phyloP scores from a whole-genome alignment of 2,888 invertebrate genomes.

The Eurytoma adleriae region DNA sequence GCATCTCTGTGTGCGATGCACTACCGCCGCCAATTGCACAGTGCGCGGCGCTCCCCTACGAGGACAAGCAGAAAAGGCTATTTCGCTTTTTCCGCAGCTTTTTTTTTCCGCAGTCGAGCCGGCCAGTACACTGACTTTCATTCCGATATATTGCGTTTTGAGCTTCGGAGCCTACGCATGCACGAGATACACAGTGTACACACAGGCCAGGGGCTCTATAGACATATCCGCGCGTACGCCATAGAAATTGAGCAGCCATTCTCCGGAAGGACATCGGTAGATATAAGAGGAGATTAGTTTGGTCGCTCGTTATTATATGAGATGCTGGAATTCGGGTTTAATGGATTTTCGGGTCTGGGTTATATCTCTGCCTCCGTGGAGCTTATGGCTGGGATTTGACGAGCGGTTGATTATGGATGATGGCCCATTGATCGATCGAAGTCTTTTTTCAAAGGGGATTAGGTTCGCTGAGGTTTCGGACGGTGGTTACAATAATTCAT shows the following conservation, averaged over 20 bases:
- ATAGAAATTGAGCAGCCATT: background rate
- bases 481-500: too few relatives aligned
- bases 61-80: background rate
- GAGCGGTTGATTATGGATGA: slow-evolving; percentile 49
- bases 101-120: slow-evolving; percentile 3
- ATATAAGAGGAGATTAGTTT: slow-evolving; percentile 32
- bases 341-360: slow-evolving; percentile 29
- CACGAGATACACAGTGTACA: too few relatives aligned
- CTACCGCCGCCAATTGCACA: slow-evolving; percentile 10
- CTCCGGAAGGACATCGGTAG: slow-evolving; percentile 14
- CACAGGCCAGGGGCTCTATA: background rate
- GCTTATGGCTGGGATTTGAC: slow-evolving; percentile 23
- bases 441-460: slow-evolving; percentile 4
- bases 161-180: background rate
- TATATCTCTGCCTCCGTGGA: background rate
- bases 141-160: slow-evolving; percentile 35
- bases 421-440: slow-evolving; percentile 28
- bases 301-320: slow-evolving; percentile 31
- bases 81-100: background rate
- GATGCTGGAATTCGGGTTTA: slow-evolving; percentile 41
- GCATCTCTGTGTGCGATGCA: background rate
- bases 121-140: slow-evolving; percentile 9
- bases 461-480: too few relatives aligned
- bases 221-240: background rate
- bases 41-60: background rate